Evolutionary conservation across 2,113 vertebrate genomes (phyloP), one percentile per base, ranked within the genome.

Genomic region (Nothobranchius kuhntae): DNA sequence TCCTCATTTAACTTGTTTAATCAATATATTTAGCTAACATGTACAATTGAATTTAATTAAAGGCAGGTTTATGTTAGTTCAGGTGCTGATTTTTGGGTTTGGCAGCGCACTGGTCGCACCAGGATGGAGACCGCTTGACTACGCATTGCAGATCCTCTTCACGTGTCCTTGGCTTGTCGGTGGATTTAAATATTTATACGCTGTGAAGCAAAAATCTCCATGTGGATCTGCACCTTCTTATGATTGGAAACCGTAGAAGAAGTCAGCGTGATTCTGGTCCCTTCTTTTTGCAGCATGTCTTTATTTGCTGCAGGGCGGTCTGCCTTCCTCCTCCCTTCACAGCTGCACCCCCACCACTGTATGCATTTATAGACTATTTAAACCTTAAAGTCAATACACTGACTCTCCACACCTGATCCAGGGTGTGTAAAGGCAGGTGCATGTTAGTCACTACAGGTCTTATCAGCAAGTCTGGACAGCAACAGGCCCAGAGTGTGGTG

Each of bases 61-160:
- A 24, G 15, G 42, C 46, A 57, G 50, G 15, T 65, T 50, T 48
- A 53, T 50, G 61, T 6, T 10, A 45, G 10, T 12, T 45, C 44
- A 45, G 10, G 9, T 65, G 63, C 64, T 68, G 15, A 68, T 71
- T 26, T 44, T 74, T 65, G 35, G 21, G 4, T 79, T 78, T 74
- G 78, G 51, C 71, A 75, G 1, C 52, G 30, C 30, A 59, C 36
- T 74, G 71, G 52, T 58, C 57, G 66, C 77, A 67, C 68, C 61
- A 57, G 67, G 71, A 73, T 58, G 57, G 26, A 73, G 73, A 63
- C 47, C 17, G 53, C 69, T 50, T 74, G 68, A 81, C 87, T 94
- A 93, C 95, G 95, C 96, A 96, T 94, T 97, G 95, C 96, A 94
- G 96, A 92, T 92, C 86, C 68, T 65, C 58, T 68, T 89, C 79